Percentiles rank a stretch among this genome's conserved stretches.
Conservation (phyloP, 2,797 vertebrate species). For the Tragopan temminckii region DNA sequence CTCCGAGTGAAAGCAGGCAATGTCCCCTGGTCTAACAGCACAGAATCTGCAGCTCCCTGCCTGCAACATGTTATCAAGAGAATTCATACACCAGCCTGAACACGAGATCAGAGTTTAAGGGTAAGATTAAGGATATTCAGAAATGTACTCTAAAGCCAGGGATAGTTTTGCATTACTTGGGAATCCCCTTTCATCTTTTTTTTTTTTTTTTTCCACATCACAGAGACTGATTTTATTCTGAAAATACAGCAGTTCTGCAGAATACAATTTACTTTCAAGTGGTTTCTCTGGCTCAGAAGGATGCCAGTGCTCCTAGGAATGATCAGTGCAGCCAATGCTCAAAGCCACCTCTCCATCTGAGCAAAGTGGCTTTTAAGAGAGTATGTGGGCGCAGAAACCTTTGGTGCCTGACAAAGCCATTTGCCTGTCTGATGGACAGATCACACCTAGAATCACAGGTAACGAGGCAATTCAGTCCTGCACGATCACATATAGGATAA, state of each 20-base stretch:
- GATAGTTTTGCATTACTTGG: background rate
- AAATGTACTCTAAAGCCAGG: background rate
- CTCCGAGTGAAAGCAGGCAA: background rate
- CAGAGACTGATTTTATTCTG: background rate
- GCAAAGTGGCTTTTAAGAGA: slow-evolving; percentile 60
- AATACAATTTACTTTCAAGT: slow-evolving; percentile 19
- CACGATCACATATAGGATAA: slow-evolving; percentile 2
- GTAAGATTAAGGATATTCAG: background rate
- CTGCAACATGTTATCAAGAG: background rate
- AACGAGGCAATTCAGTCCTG: slow-evolving; percentile 8
- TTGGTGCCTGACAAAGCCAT: background rate
- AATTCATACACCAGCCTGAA: background rate
- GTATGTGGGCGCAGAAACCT: background rate
- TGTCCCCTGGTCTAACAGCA: fast-evolving
- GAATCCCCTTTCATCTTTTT: background rate
- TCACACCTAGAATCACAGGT: slow-evolving; percentile 39
- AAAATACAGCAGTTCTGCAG: slow-evolving; percentile 1
- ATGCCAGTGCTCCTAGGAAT: slow-evolving; percentile 29
- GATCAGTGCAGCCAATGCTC: slow-evolving; percentile 2
- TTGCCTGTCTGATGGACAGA: background rate
- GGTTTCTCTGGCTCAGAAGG: background rate
- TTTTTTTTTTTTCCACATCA: background rate
- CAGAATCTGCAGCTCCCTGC: background rate
- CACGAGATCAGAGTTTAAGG: background rate
- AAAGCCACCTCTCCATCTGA: slow-evolving; percentile 28